Conservation (phyloP, 2,888 invertebrate genomes). For the Nemotelus nigrinus region DNA sequence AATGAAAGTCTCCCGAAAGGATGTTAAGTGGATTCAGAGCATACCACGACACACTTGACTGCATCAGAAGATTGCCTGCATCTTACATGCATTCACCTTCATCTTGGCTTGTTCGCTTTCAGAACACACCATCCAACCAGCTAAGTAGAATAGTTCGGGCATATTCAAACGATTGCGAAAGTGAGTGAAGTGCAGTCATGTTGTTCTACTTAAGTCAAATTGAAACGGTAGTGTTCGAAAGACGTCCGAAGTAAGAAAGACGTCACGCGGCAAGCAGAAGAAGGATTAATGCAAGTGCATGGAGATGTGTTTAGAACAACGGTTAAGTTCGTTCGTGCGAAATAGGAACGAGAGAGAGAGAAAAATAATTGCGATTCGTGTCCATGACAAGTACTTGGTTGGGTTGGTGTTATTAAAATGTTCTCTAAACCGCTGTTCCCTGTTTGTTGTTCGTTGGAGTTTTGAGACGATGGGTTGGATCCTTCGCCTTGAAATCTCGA, state of each 20-base stretch:
- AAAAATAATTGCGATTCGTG: constrained; percentile 31
- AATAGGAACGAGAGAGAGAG: not conserved
- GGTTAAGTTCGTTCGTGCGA: not conserved
- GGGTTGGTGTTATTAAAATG: constrained; percentile 34
- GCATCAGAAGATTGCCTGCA: constrained; percentile 39
- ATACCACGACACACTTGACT: constrained; percentile 37
- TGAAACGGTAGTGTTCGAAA: not conserved
- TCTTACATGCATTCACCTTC: constrained; percentile 13
- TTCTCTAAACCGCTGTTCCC: not conserved
- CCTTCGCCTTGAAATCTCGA: too few relatives aligned
- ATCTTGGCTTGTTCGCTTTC: not conserved
- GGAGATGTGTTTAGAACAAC: not conserved
- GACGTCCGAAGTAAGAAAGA: not conserved
- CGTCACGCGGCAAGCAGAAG: not conserved
- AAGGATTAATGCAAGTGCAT: not conserved
- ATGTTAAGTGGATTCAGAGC: constrained; percentile 43
- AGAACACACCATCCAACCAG: too few relatives aligned
- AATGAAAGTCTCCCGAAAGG: constrained; percentile 37
- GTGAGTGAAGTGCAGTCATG: constrained; percentile 23
- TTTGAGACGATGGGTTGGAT: too few relatives aligned
- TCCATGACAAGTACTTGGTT: constrained; percentile 39
- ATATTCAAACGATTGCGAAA: not conserved
- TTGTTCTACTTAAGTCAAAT: constrained; percentile 9
- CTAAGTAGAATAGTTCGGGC: not conserved
- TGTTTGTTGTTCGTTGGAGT: not conserved